Evolutionary conservation across 1,140 invertebrate genomes (phyloP), one percentile per base, ranked within the genome.

Genomic region (Phenacoccus solenopsis): DNA sequence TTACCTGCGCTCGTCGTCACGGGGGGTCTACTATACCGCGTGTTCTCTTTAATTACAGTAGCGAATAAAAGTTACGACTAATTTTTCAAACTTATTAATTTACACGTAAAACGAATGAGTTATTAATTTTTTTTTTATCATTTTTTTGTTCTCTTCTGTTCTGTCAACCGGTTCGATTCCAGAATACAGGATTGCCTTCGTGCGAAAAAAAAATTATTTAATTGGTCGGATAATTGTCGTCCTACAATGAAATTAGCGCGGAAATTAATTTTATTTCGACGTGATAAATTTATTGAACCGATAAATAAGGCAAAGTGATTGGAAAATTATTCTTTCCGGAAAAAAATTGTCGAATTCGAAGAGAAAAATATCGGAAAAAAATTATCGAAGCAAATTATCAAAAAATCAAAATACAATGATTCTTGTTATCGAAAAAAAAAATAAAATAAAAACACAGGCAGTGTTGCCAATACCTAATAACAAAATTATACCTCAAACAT

Each of bases 21-120:
- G 16, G 38, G 38, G 38, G 38, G 38, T 49, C 13, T n/a, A n/a
- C 16, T 9, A 49, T n/a, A n/a, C 38, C 38, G 38, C 38, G 38
- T 49, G 38, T 49, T 49, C 16, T 49, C 20, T 49, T 9, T 16
- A 49, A 16, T 49, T 16, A 10, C 13, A 49, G 38, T 49, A 49
- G 38, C 38, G 38, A 49, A 49, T 49, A 49, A 49, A 49, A 49
- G 20, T 49, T 49, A 49, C 20, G 12, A n/a, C 38, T 49, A 49
- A 49, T 49, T 49, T 49, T 49, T 49, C 38, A 49, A 49, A 49
- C 38, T 49, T 49, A 49, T 49, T 49, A 49, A 49, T 49, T 49
- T 49, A 10, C 3, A n/a, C 38, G 5, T 16, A n/a, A 16, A 49
- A 3, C 38, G 20, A 49, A 49, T 49, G 38, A 49, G 4, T 49